These are phyloP conservation scores for Parauchenoglanis punctatus DNA, from an alignment of 2,797 vertebrate species.

Conservation along the genomic window DNA sequence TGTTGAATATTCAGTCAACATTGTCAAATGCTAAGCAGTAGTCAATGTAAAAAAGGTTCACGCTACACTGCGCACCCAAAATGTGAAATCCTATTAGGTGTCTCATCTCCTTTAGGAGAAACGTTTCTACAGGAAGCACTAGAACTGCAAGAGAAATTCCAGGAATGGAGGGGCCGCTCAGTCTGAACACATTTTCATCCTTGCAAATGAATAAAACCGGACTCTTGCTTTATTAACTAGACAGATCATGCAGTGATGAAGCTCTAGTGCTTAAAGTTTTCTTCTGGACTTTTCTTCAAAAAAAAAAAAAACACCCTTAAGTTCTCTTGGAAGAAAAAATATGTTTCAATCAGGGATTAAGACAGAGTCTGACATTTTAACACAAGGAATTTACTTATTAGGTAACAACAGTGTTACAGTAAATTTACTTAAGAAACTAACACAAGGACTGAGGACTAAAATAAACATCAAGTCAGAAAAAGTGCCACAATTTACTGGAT, in stretches of 20 bases:
- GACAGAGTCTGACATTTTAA: background rate
- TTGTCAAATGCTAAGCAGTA: too few species aligned
- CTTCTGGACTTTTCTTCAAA: too few species aligned
- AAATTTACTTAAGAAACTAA: background rate
- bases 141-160: background rate
- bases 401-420: background rate
- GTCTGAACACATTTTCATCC: background rate
- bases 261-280: too few species aligned
- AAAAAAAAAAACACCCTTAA: too few species aligned
- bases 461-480: background rate
- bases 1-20: too few species aligned
- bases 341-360: background rate
- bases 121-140: background rate
- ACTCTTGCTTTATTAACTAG: too few species aligned
- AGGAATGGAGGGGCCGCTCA: background rate
- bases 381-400: conserved; percentile 39
- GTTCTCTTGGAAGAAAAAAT: too few species aligned
- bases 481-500: background rate
- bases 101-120: background rate
- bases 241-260: too few species aligned
- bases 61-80: too few species aligned
- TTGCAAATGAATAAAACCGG: background rate
- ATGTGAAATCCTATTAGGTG: too few species aligned
- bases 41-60: too few species aligned
- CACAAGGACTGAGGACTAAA: background rate